phyloP scores from a whole-genome alignment of 2,113 vertebrate species.

The Rhinichthys klamathensis region DNA sequence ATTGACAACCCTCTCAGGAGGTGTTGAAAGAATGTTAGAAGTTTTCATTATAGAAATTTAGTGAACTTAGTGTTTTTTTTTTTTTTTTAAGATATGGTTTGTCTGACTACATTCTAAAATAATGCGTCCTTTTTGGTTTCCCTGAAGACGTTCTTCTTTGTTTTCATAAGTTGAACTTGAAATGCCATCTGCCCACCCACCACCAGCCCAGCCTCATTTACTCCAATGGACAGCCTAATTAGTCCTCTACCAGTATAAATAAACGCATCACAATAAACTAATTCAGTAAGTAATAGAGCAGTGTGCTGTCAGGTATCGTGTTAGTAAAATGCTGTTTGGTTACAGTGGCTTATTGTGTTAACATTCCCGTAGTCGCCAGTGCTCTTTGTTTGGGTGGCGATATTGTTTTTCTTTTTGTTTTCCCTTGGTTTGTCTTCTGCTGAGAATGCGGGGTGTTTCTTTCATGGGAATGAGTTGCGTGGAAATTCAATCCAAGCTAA shows the following conservation, averaged over 20 bases:
- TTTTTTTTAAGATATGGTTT: not conserved
- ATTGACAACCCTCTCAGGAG: not conserved
- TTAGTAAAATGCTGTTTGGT: slow-evolving; percentile 21
- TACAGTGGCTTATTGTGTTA: slow-evolving; percentile 18
- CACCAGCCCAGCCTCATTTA: not conserved
- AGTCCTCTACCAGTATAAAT: slow-evolving; percentile 20
- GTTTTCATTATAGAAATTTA: not conserved
- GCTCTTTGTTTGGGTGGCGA: slow-evolving; percentile 5
- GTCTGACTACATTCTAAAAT: not conserved
- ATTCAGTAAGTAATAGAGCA: slow-evolving; percentile 31
- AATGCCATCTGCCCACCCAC: slow-evolving; percentile 9
- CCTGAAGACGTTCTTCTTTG: not conserved
- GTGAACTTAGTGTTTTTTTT: not conserved
- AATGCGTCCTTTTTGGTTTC: not conserved
- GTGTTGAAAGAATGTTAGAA: not conserved
- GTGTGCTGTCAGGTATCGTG: not conserved
- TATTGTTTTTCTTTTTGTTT: slow-evolving; percentile 15
- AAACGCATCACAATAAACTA: slow-evolving; percentile 36
- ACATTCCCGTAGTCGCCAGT: not conserved
- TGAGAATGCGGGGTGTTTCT: not conserved
- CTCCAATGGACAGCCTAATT: slow-evolving; percentile 26
- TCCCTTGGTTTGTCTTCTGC: not conserved
- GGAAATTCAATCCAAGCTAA: slow-evolving; percentile 38
- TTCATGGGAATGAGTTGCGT: not conserved
- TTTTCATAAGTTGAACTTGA: slow-evolving; percentile 6